Evolutionary conservation across 92 coral and sea anemone species (phyloP).

Genomic region (Porites divaricata): DNA sequence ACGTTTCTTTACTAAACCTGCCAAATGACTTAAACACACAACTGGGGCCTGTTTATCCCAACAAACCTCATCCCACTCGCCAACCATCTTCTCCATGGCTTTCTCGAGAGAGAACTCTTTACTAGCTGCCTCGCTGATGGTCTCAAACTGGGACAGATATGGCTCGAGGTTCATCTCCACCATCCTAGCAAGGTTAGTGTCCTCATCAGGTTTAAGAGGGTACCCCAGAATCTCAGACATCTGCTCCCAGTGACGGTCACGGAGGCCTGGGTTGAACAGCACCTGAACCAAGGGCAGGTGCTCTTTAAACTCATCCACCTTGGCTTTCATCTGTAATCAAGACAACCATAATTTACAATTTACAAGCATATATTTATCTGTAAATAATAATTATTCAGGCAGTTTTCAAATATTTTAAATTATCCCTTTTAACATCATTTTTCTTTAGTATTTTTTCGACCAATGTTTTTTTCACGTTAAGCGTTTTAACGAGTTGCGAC

Average conservation of each 20-base stretch:
- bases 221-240: constrained; percentile 98
- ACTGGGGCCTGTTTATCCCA: too few species aligned
- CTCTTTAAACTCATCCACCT: constrained; percentile 98
- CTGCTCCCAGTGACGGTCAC: constrained; percentile 97
- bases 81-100: constrained; percentile 99
- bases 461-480: too few species aligned
- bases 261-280: constrained; percentile 97
- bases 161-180: constrained; percentile 99
- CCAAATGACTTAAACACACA: too few species aligned
- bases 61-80: constrained; percentile 94
- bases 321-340: constrained; percentile 84
- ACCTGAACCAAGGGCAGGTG: constrained; percentile 97
- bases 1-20: too few species aligned
- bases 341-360: too few species aligned
- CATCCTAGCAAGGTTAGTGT: constrained; percentile 97
- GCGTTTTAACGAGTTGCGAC: too few species aligned
- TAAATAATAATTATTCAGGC: too few species aligned
- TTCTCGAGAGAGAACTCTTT: constrained; percentile 99
- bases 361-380: too few species aligned
- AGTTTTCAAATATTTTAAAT: too few species aligned
- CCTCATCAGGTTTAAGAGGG: constrained; percentile 93
- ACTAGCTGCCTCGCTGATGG: constrained; percentile 99
- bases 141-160: constrained; percentile 90
- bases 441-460: too few species aligned
- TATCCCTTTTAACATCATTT: too few species aligned